Conservation (phyloP, 2,888 invertebrate species). For the Dolichopus griseipennis region DNA sequence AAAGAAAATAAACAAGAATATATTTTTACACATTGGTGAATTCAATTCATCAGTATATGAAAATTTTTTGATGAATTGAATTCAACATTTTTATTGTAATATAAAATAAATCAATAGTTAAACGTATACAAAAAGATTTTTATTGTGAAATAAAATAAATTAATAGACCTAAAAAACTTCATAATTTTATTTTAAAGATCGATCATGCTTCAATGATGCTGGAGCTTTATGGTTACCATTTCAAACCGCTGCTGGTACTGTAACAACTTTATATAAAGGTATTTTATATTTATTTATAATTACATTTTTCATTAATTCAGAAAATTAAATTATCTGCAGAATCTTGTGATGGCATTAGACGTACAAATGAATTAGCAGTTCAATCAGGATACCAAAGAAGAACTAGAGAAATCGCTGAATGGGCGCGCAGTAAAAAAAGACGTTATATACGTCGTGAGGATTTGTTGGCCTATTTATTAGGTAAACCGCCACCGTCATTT, state of each 20-base stretch:
- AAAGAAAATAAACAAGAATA: too few species aligned
- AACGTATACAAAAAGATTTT: too few species aligned
- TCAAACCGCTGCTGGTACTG: conserved; percentile 69
- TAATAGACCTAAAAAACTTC: conserved; percentile 14
- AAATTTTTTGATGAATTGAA: too few species aligned
- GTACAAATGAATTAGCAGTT: conserved; percentile 59
- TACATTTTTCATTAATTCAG: neutral
- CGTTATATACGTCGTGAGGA: conserved; percentile 67
- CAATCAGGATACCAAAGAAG: conserved; percentile 65
- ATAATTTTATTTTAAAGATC: conserved; percentile 47
- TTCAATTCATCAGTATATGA: too few species aligned
- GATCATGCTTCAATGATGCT: conserved; percentile 48
- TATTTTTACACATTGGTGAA: too few species aligned
- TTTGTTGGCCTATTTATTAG: conserved; percentile 65
- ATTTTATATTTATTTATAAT: conserved; percentile 19
- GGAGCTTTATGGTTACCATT: conserved; percentile 66
- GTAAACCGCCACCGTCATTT: conserved; percentile 53
- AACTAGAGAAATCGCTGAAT: conserved; percentile 64
- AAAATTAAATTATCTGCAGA: conserved; percentile 43
- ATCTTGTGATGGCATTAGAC: conserved; percentile 60
- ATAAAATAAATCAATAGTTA: too few species aligned
- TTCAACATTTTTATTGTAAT: too few species aligned
- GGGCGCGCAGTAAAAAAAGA: conserved; percentile 61
- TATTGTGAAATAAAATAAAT: too few species aligned
- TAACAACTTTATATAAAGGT: conserved; percentile 72